phyloP scores from a whole-genome alignment of 2,888 invertebrate genomes.

The Galerucella calmariensis region DNA sequence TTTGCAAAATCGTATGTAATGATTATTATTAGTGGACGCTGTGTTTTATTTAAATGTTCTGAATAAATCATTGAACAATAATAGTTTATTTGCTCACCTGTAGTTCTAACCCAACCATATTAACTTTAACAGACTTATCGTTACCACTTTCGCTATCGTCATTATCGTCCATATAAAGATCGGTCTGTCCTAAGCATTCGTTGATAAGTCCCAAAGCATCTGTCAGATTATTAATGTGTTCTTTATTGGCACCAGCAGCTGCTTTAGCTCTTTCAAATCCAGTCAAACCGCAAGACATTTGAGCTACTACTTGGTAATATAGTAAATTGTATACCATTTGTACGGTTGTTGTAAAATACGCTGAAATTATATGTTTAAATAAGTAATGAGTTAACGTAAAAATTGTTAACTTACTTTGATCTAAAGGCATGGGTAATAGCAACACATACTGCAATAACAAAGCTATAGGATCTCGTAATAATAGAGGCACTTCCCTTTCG shows the following conservation, averaged over 20 bases:
- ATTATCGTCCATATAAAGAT: slow-evolving; percentile 70
- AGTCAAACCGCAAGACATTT: slow-evolving; percentile 77
- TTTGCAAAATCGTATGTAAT: too few species aligned
- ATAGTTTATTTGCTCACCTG: slow-evolving; percentile 55
- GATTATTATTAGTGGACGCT: too few species aligned
- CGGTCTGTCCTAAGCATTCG: slow-evolving; percentile 67
- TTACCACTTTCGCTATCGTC: slow-evolving; percentile 62
- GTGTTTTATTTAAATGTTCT: too few species aligned
- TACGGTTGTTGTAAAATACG: slow-evolving; percentile 88
- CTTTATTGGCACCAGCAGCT: slow-evolving; percentile 50
- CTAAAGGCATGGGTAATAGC: slow-evolving; percentile 85
- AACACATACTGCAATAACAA: slow-evolving; percentile 88
- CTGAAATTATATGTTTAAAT: slow-evolving; percentile 67
- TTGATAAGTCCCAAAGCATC: slow-evolving; percentile 65
- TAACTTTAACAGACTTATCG: slow-evolving; percentile 51
- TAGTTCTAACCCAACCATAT: slow-evolving; percentile 63
- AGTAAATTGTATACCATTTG: slow-evolving; percentile 88
- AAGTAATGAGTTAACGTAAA: not conserved
- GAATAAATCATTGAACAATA: not conserved
- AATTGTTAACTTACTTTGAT: slow-evolving; percentile 77
- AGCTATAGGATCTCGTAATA: slow-evolving; percentile 87
- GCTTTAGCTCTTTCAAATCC: slow-evolving; percentile 72
- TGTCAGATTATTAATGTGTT: slow-evolving; percentile 59
- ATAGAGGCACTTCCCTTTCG: slow-evolving; percentile 79
- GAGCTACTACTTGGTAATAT: slow-evolving; percentile 89